Conservation (phyloP, 1,140 invertebrate genomes). For the Neodiprion virginianus region DNA sequence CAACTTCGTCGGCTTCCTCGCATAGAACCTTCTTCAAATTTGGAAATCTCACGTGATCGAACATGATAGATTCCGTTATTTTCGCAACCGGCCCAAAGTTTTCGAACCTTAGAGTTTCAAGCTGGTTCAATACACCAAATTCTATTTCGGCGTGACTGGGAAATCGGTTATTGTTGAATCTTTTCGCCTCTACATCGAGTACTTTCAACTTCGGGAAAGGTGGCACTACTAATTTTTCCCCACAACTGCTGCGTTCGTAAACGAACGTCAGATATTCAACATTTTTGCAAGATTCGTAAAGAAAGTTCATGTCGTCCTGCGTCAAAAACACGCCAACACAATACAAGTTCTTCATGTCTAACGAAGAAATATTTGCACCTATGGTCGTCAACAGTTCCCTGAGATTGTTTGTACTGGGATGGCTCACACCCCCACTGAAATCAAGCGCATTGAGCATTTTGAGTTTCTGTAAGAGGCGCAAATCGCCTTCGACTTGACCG, state of each 20-base stretch:
- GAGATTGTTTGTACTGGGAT: background rate
- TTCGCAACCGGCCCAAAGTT: background rate
- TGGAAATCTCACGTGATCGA: background rate
- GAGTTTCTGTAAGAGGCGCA: background rate
- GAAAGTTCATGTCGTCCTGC: background rate
- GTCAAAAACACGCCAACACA: background rate
- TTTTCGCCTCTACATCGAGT: background rate
- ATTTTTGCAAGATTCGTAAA: background rate
- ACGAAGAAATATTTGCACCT: background rate
- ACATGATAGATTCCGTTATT: background rate
- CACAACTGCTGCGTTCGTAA: background rate
- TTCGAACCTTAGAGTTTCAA: background rate
- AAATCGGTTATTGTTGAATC: background rate
- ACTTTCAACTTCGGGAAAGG: background rate
- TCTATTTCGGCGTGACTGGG: background rate
- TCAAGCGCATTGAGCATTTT: background rate
- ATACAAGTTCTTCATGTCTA: background rate
- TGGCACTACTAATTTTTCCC: background rate
- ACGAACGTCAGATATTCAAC: background rate
- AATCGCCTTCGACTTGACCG: background rate
- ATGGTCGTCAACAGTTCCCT: background rate
- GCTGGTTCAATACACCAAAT: background rate
- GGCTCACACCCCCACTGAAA: background rate
- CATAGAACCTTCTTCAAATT: background rate
- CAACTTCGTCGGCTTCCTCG: background rate